Evolutionary conservation across 2,888 invertebrate genomes (phyloP).

Genomic region (Phytoseiulus persimilis): DNA sequence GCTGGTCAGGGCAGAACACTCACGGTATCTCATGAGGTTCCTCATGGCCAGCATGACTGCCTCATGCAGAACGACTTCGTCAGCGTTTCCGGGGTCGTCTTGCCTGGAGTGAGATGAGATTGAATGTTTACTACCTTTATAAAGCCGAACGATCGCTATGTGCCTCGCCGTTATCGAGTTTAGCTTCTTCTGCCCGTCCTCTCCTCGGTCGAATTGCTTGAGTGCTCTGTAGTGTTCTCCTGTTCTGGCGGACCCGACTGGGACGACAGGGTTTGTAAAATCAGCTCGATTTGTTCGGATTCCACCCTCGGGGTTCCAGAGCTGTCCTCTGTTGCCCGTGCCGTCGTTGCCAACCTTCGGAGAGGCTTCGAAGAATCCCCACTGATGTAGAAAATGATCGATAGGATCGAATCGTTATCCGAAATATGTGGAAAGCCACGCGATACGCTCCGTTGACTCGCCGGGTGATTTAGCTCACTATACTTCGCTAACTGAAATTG

Average conservation of each 20-base stretch:
- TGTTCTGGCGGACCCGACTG: background rate
- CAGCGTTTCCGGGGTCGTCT: background rate
- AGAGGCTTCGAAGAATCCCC: too few relatives aligned
- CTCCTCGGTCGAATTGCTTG: background rate
- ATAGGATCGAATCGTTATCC: too few relatives aligned
- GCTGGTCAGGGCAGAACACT: background rate
- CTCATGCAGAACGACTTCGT: background rate
- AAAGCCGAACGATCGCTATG: background rate
- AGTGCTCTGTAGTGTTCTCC: background rate
- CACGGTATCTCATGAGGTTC: constrained; percentile 34
- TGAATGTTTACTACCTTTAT: background rate
- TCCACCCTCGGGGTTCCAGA: too few relatives aligned
- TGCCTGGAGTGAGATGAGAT: background rate
- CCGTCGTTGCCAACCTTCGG: too few relatives aligned
- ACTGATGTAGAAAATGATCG: too few relatives aligned
- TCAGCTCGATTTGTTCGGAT: too few relatives aligned
- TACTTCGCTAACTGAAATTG: too few relatives aligned
- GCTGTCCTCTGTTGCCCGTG: too few relatives aligned
- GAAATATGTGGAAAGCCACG: too few relatives aligned
- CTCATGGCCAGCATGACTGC: constrained; percentile 32
- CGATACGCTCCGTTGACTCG: too few relatives aligned
- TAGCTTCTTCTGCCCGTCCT: background rate
- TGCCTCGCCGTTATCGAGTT: background rate
- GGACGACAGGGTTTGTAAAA: too few relatives aligned
- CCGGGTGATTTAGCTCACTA: too few relatives aligned